Evolutionary conservation across 2,797 vertebrate species (phyloP), one percentile per base, ranked within the genome.

Genomic region (Sebastes matsubarae): DNA sequence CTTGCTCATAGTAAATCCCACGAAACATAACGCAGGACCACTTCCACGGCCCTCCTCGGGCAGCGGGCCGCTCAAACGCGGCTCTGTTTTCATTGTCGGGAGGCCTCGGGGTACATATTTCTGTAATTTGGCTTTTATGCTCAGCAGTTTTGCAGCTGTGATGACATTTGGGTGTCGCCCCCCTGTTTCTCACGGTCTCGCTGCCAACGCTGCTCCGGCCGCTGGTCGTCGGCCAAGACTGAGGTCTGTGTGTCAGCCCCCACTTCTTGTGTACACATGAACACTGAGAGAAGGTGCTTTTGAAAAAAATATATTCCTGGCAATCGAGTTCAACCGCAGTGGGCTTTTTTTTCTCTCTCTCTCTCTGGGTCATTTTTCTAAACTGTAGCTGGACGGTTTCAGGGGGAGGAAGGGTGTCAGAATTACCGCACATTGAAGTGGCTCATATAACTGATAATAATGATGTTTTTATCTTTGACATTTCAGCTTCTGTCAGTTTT

Each of bases 61-160:
- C 95, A 94, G 95, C 90, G 92, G 92, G 87, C 80, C 88, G 89
- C 93, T 95, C 92, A 96, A 95, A 92, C 80, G 84, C 88, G 36
- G 87, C 96, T 96, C 96, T 97, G 96, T 97, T 96, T 96, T 95
- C 95, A 92, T 89, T 95, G 94, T 92, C 81, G 90, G 88, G 95
- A 95, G 93, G 96, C 95, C 96, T 95, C 90, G 18, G 95, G 96
- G 94, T 94, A 93, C 96, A 97, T 97, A 96, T 97, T 97, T 97
- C 95, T 96, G 95, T 96, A 97, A 97, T 98, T 97, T 96, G 96
- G 95, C 96, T 94, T 96, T 96, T 96, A 94, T 96, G 96, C 96
- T 97, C 95, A 97, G 96, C 96, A 96, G 94, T 97, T 96, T 94
- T 96, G 97, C 97, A 97, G 97, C 97, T 97, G 97, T 96, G 96